Percentiles rank a stretch among this genome's conserved stretches.
Evolutionary conservation across 2,797 vertebrate species (phyloP).

Genomic region (Urocyon cinereoargenteus): DNA sequence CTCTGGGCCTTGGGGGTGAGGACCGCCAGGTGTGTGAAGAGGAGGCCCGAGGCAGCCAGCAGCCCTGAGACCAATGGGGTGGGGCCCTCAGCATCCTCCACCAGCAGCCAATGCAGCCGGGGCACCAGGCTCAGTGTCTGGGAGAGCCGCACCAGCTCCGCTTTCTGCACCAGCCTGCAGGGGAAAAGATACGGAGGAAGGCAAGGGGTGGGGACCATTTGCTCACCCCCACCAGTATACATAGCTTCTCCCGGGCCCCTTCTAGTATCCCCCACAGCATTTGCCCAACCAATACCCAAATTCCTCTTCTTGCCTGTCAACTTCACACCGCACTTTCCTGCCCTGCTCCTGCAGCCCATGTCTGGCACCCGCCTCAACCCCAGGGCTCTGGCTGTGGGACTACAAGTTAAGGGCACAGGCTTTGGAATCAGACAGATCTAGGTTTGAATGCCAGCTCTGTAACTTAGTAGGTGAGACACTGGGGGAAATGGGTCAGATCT

Average conservation of each 20-base stretch:
- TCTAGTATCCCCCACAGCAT: not conserved
- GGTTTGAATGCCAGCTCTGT: not conserved
- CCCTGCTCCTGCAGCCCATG: not conserved
- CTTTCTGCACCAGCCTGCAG: slow-evolving; percentile 91
- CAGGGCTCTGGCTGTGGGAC: not conserved
- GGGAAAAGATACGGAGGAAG: slow-evolving; percentile 33
- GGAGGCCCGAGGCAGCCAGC: slow-evolving; percentile 89
- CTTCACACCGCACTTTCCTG: not conserved
- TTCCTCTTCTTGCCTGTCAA: not conserved
- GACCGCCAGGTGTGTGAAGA: slow-evolving; percentile 90
- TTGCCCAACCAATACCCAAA: not conserved
- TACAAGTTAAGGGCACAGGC: not conserved
- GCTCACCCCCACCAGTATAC: not conserved
- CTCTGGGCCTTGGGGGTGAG: slow-evolving; percentile 89
- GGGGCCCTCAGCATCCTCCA: slow-evolving; percentile 89
- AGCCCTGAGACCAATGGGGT: slow-evolving; percentile 89
- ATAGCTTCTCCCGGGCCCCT: not conserved
- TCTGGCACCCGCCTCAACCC: not conserved
- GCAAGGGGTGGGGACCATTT: not conserved
- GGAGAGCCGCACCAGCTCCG: slow-evolving; percentile 90
- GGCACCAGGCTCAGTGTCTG: slow-evolving; percentile 91
- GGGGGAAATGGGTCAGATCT: not conserved
- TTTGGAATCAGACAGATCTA: not conserved
- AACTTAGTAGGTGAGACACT: not conserved
- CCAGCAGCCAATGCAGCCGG: slow-evolving; percentile 90